Evolutionary conservation across 2,888 invertebrate genomes (phyloP), one percentile per base, ranked within the genome.

Genomic region (Amblyteles armatorius): DNA sequence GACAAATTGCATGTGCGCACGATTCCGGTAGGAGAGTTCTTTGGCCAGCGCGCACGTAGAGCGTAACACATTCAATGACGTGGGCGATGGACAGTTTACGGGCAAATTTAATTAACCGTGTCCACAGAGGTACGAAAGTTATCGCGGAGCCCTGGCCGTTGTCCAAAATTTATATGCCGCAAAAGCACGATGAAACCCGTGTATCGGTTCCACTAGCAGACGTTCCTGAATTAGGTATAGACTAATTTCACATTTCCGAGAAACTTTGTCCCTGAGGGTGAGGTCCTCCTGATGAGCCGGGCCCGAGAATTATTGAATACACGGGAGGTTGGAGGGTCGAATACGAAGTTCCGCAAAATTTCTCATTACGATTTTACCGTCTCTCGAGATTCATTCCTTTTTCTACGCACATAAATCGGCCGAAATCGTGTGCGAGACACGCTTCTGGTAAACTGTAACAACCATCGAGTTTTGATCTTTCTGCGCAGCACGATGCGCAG

Each of bases 261-360:
- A 13, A 57, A 57, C n/a, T 69, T 57, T 52, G 29, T 72, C 72
- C 79, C 79, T 6, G 7, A 13, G 72, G 36, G 16, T 50, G 36
- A 50, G 33, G 33, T 19, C 52, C 36, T 44, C 60, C 44, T 60
- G 33, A 72, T n/a, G 36, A 60, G 3, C n/a, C 71, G 50, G 11
- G 52, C 13, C 72, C 13, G 22, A 26, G 79, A 79, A 79, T 79
- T 71, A 79, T 71, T 71, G 22, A 63, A n/a, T 57, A 19, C 22
- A 33, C 16, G 11, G n/a, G 52, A 40, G 55, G 50, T 3, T 19
- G 40, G 57, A 5, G 60, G 69, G 60, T 22, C 44, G 40, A 5
- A 7, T 33, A 2, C n/a, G 19, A 9, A n/a, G 16, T 44, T 1
- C 26, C 48, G 44, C 33, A 48, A 13, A 48, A 9, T 33, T 19